These are phyloP conservation scores for Cyprinodon diabolis DNA, from an alignment of 2,797 vertebrate genomes.

Conservation along the genomic window DNA sequence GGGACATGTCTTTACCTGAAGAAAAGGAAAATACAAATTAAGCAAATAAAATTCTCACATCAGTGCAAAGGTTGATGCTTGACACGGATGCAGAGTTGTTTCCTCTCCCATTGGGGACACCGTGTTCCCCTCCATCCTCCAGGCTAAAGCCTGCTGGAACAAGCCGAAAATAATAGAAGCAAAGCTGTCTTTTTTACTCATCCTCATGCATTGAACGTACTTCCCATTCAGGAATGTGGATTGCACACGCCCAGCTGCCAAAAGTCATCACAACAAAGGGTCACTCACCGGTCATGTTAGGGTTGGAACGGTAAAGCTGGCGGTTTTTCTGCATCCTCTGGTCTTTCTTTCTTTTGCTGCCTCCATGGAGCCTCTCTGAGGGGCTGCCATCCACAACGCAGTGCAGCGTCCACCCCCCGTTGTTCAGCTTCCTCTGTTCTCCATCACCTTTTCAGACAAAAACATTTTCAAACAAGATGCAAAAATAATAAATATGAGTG, in stretches of 20 bases:
- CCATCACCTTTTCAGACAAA: slow-evolving; percentile 61
- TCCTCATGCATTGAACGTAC: slow-evolving; percentile 3
- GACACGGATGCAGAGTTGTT: slow-evolving; percentile 85
- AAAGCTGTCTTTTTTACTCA: slow-evolving; percentile 8
- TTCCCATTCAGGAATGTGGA: slow-evolving; percentile 3
- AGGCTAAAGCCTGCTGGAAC: slow-evolving; percentile 77
- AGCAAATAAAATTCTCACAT: slow-evolving; percentile 77
- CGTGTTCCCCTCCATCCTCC: slow-evolving; percentile 79
- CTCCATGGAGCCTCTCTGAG: slow-evolving; percentile 77
- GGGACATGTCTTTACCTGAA: not conserved
- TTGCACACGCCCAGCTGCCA: not conserved
- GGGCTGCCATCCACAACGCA: slow-evolving; percentile 75
- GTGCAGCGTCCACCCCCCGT: slow-evolving; percentile 79
- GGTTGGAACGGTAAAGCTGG: slow-evolving; percentile 89
- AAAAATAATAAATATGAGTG: slow-evolving; percentile 4
- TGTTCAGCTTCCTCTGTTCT: slow-evolving; percentile 75
- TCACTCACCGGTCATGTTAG: slow-evolving; percentile 88
- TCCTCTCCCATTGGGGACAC: slow-evolving; percentile 69
- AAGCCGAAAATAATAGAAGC: slow-evolving; percentile 17
- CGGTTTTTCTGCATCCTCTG: slow-evolving; percentile 86
- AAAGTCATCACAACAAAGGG: not conserved
- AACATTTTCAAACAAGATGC: slow-evolving; percentile 61
- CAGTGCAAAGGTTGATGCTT: slow-evolving; percentile 85
- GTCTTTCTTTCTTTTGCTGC: slow-evolving; percentile 80
- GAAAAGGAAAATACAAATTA: not conserved